Base-by-base conservation (phyloP, 2,113 vertebrate genomes). In the Progne subis region DNA sequence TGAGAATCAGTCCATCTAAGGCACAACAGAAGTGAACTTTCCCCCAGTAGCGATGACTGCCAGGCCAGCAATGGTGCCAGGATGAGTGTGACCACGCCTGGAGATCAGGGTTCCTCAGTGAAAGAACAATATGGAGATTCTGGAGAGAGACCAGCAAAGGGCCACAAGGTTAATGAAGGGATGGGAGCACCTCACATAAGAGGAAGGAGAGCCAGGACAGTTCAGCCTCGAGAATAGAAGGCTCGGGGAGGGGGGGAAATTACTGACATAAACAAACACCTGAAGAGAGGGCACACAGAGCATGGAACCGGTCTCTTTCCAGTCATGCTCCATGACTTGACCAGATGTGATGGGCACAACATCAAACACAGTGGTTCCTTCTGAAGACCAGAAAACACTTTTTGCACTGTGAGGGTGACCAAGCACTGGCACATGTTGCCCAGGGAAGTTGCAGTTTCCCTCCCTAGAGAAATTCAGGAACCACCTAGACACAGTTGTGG, bases 41-140 rank as follows among this genome's bases (percentile, higher is more conserved):
- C 14, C 46, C 18, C 8, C 47, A 25, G 0, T 11, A 24, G 4
- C 2, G 4, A 46, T 26, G 20, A 2, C 43, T 76, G 34, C 43
- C 43, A 53, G 37, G 70, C 18, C 86, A 92, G 64, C 44, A 57
- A 37, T 4, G 1, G 14, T 41, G 23, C 21, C 53, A 44, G 31
- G 26, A 12, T 4, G 2, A 47, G 37, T 8, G 13, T 26, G 25
- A 41, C 25, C 44, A 64, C 16, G 18, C 13, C 31, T 56, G 60
- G 21, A 60, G 6, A 47, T 87, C 31, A 44, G 31, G 19, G 43
- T 16, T 90, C 31, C 47, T 29, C 49, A 34, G 37, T 23, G 25
- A 5, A 47, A 80, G 10, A 59, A 9, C 8, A 49, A 14, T 7
- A 18, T 8, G 18, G 60, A 43, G 23, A 34, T 5, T 25, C 6